Base-by-base conservation (phyloP, 2,888 invertebrate genomes). In the Drosophila hamatofila region DNA sequence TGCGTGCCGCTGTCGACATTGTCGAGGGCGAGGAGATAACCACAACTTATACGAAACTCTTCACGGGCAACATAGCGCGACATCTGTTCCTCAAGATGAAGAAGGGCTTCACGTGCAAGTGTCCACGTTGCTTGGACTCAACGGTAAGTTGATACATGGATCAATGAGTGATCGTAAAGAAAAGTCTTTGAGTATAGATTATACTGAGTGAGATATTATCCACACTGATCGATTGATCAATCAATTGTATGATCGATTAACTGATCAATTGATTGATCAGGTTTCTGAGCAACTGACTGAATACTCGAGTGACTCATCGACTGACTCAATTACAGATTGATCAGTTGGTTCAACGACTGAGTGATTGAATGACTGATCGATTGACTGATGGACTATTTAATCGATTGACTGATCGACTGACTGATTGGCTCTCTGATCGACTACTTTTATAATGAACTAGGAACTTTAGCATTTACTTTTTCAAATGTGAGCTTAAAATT, bases 41-140 rank as follows among this genome's bases (percentile, higher is more conserved):
- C 46, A 94, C 95, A 0, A 95, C 96, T 0, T 96, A 96, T 87
- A 95, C 96, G 1, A 95, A 96, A 91, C 93, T 95, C 12, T 93
- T 96, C 33, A 95, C 95, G 93, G 95, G 95, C 11, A 96, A 96
- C 12, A 93, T 95, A 55, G 94, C 95, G 52, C 93, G 96, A 63
- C 93, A 96, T 89, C 93, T 94, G 81, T 95, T 94, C 91, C 92
- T 96, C 21, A 94, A 94, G 82, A 93, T 93, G 65, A 94, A 94
- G 41, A 96, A 96, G 92, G 95, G 95, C 79, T 96, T 96, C 81
- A 94, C 94, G 54, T 96, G 96, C 91, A 93, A 93, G 69, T 96
- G 96, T 83, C 88, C 93, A 0, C 93, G 96, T 73, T 96, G 96
- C 90, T 92, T 92, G 44, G 96, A 96, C 92, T 95, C 96, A 7